A percentile compares a stretch with the other conserved stretches of the same genome.
phyloP scores from a whole-genome alignment of 1,140 invertebrate genomes.

The Stegodyphus mimosarum region DNA sequence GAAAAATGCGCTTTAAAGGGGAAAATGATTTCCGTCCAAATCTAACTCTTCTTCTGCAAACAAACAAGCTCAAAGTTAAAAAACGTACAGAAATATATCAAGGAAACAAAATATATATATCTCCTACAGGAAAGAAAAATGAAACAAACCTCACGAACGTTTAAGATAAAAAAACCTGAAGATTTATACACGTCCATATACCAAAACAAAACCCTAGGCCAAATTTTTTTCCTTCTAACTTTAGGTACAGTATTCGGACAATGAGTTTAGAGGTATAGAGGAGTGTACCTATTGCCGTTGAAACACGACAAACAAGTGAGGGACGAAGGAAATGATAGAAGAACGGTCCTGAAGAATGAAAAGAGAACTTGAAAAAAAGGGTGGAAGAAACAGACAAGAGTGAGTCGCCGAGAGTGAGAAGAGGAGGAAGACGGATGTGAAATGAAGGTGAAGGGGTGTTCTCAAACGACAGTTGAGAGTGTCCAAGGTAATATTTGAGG shows the following conservation, averaged over 20 bases:
- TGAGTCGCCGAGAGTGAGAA: neutral
- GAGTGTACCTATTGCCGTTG: conserved; percentile 12
- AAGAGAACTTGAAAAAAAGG: neutral
- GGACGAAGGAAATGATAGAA: conserved; percentile 16
- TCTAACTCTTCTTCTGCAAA: conserved; percentile 49
- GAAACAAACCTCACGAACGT: conserved; percentile 47
- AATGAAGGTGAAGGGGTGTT: conserved; percentile 29
- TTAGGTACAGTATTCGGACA: conserved; percentile 28
- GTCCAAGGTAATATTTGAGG: conserved; percentile 29
- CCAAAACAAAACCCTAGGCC: conserved; percentile 50
- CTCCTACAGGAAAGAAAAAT: conserved; percentile 11
- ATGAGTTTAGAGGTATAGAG: conserved; percentile 36
- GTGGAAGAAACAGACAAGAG: neutral
- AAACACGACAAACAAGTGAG: conserved; percentile 21
- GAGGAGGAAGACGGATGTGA: conserved; percentile 32
- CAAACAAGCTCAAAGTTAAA: conserved; percentile 42
- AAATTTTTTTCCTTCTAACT: conserved; percentile 11
- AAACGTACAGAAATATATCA: neutral
- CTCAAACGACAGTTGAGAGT: conserved; percentile 31
- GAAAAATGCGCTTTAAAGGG: conserved; percentile 39
- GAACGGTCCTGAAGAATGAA: neutral
- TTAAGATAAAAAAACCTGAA: conserved; percentile 22
- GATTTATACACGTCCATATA: conserved; percentile 44
- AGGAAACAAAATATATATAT: conserved; percentile 33
- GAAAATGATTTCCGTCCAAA: conserved; percentile 44